Evolutionary conservation across 2,113 vertebrate genomes (phyloP).

Genomic region (Entosphenus tridentatus): DNA sequence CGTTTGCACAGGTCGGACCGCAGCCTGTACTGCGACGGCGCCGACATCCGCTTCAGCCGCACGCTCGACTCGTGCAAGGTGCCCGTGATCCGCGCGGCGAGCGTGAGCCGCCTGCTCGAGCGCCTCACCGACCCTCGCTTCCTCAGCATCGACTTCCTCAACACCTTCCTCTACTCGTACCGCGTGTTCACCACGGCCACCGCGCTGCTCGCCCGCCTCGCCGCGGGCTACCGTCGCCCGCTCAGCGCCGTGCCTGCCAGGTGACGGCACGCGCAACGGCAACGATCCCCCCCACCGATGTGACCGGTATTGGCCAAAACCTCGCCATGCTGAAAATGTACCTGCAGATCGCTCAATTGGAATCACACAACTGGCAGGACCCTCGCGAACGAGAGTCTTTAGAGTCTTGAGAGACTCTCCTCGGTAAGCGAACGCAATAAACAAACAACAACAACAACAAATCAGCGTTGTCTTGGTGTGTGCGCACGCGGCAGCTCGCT

Average conservation of each 20-base stretch:
- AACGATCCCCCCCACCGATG: no score
- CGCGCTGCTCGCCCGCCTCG: not conserved
- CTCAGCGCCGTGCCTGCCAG: not conserved
- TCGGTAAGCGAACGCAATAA: no score
- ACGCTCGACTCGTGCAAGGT: not conserved
- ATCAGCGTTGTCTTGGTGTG: no score
- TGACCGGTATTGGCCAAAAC: no score
- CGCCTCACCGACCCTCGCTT: slow-evolving; percentile 1
- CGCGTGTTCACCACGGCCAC: slow-evolving; percentile 1
- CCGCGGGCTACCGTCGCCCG: slow-evolving; percentile 2
- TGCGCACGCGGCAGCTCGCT: not conserved
- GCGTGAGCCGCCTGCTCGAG: slow-evolving; percentile 1
- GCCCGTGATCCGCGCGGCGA: slow-evolving; percentile 2
- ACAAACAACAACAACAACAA: no score
- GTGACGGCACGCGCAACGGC: not conserved
- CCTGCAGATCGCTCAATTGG: no score
- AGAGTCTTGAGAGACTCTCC: no score
- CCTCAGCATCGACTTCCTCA: slow-evolving; percentile 5
- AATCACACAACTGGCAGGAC: no score
- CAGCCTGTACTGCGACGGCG: not conserved
- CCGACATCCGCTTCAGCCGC: slow-evolving; percentile 3
- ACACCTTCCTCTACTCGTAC: slow-evolving; percentile 4
- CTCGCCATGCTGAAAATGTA: no score
- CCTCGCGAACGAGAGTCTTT: no score
- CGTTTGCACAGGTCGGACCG: no score